These are phyloP conservation scores for Colius striatus DNA, from an alignment of 2,113 vertebrate genomes.

Conservation along the genomic window DNA sequence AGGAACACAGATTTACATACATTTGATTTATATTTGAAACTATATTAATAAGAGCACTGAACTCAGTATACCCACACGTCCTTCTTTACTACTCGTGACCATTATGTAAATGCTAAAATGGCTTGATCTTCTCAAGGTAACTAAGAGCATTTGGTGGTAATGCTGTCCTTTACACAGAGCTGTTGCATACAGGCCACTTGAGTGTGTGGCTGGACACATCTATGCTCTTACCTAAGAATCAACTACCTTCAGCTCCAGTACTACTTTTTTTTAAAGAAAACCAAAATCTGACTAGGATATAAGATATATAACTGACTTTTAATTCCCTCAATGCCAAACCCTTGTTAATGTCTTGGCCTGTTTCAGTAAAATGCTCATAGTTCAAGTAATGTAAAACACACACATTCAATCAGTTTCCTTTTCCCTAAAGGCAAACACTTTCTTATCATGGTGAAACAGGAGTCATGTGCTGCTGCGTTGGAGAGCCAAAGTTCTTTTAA, in stretches of 20 bases:
- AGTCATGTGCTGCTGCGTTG: constrained; percentile 61
- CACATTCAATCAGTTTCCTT: constrained; percentile 75
- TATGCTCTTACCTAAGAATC: background rate
- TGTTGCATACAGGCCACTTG: background rate
- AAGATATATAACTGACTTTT: constrained; percentile 62
- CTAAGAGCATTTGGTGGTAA: background rate
- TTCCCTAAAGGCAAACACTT: constrained; percentile 77
- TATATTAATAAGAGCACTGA: background rate
- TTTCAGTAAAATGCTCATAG: constrained; percentile 77
- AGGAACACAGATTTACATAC: background rate
- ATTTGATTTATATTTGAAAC: background rate
- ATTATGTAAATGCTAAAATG: background rate
- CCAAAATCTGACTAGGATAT: constrained; percentile 52
- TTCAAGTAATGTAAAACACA: constrained; percentile 81
- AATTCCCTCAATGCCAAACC: constrained; percentile 74
- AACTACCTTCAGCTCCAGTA: background rate
- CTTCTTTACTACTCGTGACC: background rate
- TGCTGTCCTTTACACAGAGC: background rate
- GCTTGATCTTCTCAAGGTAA: background rate
- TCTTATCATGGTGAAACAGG: constrained; percentile 79
- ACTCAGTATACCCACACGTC: background rate
- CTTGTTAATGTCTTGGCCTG: constrained; percentile 78
- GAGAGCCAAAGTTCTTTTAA: constrained; percentile 68
- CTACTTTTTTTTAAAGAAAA: background rate
- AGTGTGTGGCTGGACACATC: background rate